Evolutionary conservation across 2,888 invertebrate genomes (phyloP).

Genomic region (Zhuqinia jingwanae): DNA sequence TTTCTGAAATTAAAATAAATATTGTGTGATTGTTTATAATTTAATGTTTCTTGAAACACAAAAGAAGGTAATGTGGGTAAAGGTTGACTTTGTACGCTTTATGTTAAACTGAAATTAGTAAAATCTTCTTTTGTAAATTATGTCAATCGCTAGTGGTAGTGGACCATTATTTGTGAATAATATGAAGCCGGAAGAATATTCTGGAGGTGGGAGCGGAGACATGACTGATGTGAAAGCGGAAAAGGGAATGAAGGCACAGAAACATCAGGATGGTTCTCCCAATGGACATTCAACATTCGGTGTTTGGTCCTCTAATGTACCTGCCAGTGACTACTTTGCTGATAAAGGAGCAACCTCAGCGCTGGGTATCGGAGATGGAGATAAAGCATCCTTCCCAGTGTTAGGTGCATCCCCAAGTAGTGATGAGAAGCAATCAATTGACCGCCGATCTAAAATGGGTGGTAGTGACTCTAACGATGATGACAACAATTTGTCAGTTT

Average conservation of each 20-base stretch:
- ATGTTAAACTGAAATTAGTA: not conserved
- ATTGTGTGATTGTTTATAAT: not conserved
- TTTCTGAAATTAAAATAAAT: too few species aligned
- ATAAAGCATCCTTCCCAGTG: slow-evolving; percentile 62
- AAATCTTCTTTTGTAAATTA: slow-evolving; percentile 38
- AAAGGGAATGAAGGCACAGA: slow-evolving; percentile 9
- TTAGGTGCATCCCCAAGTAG: not conserved
- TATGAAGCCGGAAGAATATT: slow-evolving; percentile 42
- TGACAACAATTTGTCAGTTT: slow-evolving; percentile 43
- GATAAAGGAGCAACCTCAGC: slow-evolving; percentile 22
- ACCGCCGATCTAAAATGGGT: slow-evolving; percentile 3
- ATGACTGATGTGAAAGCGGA: slow-evolving; percentile 20
- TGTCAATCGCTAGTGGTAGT: not conserved
- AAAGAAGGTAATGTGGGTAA: not conserved
- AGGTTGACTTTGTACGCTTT: not conserved
- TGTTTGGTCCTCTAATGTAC: slow-evolving; percentile 44
- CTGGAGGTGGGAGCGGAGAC: slow-evolving; percentile 37
- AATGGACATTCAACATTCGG: not conserved
- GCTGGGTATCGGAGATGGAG: slow-evolving; percentile 64
- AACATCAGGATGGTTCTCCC: slow-evolving; percentile 2
- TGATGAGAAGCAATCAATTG: slow-evolving; percentile 25
- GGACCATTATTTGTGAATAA: slow-evolving; percentile 3
- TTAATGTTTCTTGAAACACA: not conserved
- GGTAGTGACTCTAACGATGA: slow-evolving; percentile 1
- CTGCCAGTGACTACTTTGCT: slow-evolving; percentile 16